Conservation (phyloP, 2,888 invertebrate genomes). For the Nomada fucata region DNA sequence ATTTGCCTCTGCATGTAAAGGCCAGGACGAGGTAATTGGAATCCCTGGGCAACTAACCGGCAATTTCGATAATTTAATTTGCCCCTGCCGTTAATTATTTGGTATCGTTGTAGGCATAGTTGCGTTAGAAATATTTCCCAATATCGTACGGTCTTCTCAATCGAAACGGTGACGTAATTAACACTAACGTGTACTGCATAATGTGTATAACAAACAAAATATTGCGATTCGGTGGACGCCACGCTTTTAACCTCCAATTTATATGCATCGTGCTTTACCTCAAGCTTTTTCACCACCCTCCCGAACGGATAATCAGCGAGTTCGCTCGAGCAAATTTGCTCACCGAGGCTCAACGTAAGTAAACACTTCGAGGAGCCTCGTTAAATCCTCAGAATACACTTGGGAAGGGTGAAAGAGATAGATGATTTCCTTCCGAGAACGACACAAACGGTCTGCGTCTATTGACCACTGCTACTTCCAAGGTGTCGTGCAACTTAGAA, state of each 20-base stretch:
- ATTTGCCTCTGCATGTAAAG: no score
- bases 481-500: slow-evolving; percentile 34
- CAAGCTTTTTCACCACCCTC: slow-evolving; percentile 63
- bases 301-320: slow-evolving; percentile 66
- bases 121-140: no score
- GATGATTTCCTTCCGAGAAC: slow-evolving; percentile 52
- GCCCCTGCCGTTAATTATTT: not conserved
- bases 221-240: slow-evolving; percentile 30
- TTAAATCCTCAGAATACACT: slow-evolving; percentile 71
- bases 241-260: slow-evolving; percentile 64
- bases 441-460: slow-evolving; percentile 14
- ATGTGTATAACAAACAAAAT: slow-evolving; percentile 11
- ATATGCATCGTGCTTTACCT: slow-evolving; percentile 64
- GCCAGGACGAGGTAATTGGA: slow-evolving; percentile 8
- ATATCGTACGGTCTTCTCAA: not conserved
- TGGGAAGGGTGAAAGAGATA: slow-evolving; percentile 52
- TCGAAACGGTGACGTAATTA: slow-evolving; percentile 40
- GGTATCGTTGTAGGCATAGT: not conserved
- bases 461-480: slow-evolving; percentile 55
- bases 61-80: not conserved
- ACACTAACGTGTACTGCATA: slow-evolving; percentile 20
- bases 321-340: slow-evolving; percentile 68
- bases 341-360: slow-evolving; percentile 55
- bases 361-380: slow-evolving; percentile 68
- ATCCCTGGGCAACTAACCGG: not conserved